A percentile compares a stretch with the other conserved stretches of the same genome.
Evolutionary conservation across 2,888 invertebrate genomes (phyloP).

Genomic region (Drosophila pseudotalamancana): DNA sequence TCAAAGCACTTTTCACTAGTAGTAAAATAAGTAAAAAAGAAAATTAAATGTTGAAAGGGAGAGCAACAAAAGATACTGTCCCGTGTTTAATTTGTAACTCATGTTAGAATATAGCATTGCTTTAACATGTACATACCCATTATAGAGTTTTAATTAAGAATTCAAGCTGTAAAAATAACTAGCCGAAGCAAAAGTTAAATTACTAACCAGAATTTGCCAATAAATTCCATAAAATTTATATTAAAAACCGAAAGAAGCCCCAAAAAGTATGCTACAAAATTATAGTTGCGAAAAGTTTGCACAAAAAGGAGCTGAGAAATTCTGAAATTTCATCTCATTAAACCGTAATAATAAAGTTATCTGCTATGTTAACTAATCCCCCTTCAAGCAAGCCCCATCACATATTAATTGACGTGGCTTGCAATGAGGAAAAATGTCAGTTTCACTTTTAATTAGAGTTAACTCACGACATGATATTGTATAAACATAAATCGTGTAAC

Average conservation of each 20-base stretch:
- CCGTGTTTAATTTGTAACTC: too few species aligned
- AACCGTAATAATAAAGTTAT: background rate
- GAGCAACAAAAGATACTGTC: too few species aligned
- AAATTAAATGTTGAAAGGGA: too few species aligned
- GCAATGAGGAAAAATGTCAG: constrained; percentile 10
- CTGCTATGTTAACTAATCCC: background rate
- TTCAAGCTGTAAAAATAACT: background rate
- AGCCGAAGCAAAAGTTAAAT: background rate
- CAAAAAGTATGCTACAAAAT: constrained; percentile 38
- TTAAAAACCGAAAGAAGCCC: background rate
- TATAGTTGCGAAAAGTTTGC: background rate
- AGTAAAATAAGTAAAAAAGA: too few species aligned
- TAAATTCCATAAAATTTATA: constrained; percentile 3
- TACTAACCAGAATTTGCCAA: background rate
- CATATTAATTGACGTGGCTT: constrained; percentile 20
- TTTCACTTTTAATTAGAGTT: constrained; percentile 28
- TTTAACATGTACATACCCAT: too few species aligned
- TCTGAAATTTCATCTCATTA: constrained; percentile 1
- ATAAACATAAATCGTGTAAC: constrained; percentile 3
- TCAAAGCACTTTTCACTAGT: too few species aligned
- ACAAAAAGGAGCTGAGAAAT: background rate
- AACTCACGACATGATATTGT: constrained; percentile 5
- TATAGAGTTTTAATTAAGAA: too few species aligned
- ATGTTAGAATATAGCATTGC: too few species aligned
- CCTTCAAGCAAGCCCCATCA: too few species aligned